Percentiles rank a stretch among this genome's conserved stretches.
phyloP scores from a whole-genome alignment of 2,797 vertebrate species.

The Labeo calbasu region DNA sequence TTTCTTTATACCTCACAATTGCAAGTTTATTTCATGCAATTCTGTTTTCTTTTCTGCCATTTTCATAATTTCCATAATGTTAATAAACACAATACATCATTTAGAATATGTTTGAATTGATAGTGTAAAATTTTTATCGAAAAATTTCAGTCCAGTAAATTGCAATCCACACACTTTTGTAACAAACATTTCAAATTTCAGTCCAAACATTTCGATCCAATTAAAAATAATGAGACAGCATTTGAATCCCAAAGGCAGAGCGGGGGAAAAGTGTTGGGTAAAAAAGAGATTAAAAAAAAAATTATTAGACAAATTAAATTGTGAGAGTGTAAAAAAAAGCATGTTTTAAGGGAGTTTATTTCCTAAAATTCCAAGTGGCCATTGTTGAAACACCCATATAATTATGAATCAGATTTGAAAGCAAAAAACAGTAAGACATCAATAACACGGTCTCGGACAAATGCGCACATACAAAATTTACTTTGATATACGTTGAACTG shows the following conservation, averaged over 20 bases:
- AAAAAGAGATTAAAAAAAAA: no score
- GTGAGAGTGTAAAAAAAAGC: background rate
- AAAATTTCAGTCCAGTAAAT: background rate
- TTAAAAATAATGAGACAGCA: conserved; percentile 75
- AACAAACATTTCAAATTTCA: conserved; percentile 33
- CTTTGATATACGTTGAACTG: background rate
- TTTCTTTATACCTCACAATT: no score
- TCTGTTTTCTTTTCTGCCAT: background rate
- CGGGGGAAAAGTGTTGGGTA: background rate
- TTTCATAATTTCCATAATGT: background rate
- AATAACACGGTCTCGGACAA: background rate
- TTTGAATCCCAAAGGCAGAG: conserved; percentile 74
- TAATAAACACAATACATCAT: background rate
- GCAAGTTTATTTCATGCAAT: no score
- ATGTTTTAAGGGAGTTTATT: background rate
- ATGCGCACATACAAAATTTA: background rate
- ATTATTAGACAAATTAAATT: background rate
- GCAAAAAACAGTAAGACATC: background rate
- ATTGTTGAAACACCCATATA: background rate
- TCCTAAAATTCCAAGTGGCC: background rate
- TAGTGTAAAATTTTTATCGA: background rate
- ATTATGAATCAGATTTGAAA: background rate
- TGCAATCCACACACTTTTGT: conserved; percentile 52
- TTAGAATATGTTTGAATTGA: background rate
- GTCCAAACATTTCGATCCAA: conserved; percentile 67